Percentiles rank a stretch among this genome's conserved stretches.
These are phyloP conservation scores for Lonchura striata DNA, from an alignment of 2,113 vertebrate genomes.

Conservation along the genomic window DNA sequence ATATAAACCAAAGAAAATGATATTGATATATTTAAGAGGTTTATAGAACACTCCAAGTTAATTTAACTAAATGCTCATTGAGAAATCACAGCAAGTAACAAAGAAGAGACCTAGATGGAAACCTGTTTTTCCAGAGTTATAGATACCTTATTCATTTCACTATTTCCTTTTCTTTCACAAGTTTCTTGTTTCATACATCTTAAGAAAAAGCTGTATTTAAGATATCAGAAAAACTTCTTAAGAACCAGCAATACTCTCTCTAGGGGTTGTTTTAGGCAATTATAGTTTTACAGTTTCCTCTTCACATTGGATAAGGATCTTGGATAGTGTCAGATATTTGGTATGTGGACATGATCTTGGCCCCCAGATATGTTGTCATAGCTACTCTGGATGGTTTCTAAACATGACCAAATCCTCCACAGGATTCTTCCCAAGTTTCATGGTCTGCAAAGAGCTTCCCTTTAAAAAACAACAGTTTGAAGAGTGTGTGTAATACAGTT, in stretches of 20 bases:
- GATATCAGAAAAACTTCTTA: not conserved
- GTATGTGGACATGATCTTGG: slow-evolving; percentile 22
- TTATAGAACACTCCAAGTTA: not conserved
- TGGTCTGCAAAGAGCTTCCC: not conserved
- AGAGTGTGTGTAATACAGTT: not conserved
- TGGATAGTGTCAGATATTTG: slow-evolving; percentile 38
- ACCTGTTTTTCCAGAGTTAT: not conserved
- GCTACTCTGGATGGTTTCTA: slow-evolving; percentile 52
- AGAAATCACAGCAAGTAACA: not conserved
- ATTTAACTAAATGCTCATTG: not conserved
- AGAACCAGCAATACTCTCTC: not conserved
- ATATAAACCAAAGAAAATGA: not conserved
- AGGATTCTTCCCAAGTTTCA: not conserved
- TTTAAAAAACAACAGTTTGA: not conserved
- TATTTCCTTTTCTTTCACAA: not conserved
- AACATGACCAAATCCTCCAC: slow-evolving; percentile 18
- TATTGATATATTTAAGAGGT: not conserved
- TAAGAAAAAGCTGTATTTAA: not conserved
- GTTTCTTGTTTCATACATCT: not conserved
- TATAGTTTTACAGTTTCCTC: slow-evolving; percentile 45
- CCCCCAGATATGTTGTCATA: slow-evolving; percentile 15
- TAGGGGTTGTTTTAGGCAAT: slow-evolving; percentile 4
- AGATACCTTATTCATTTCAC: not conserved
- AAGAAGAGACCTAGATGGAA: not conserved
- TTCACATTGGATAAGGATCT: slow-evolving; percentile 51